Base-by-base conservation (phyloP, 2,797 vertebrate genomes). In the Xyrichtys novacula region DNA sequence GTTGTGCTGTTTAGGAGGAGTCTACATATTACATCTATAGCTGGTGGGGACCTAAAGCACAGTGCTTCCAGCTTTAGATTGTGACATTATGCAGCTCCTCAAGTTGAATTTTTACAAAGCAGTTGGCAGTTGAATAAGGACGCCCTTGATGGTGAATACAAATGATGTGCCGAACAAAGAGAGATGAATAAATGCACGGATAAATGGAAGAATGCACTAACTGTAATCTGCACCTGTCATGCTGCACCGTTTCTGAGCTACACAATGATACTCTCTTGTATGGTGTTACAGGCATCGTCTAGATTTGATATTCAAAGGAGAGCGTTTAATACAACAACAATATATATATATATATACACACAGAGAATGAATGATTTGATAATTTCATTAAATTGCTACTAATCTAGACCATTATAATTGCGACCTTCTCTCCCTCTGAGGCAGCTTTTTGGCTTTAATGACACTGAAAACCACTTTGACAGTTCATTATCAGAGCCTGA, bases 161-260 rank as follows among this genome's bases (percentile, higher is more conserved):
- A 74, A 81, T 67, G 31, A 70, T 39, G 42, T 38, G 17, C 26
- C 44, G 50, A 46, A 47, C 42, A 56, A 50, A 34, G 61, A 36
- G 16, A 12, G 39, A 70, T 52, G 47, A 62, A 55, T 63, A 54
- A 49, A 29, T 31, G 43, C 42, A 22, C 20, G 20, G 34, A 48
- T 48, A 40, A 60, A 60, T 44, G 36, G 36, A 20, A 42, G 23
- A 60, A 59, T 46, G 47, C 14, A 47, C 15, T 22, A 22, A 29
- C 29, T 28, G 23, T 25, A 64, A 46, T 22, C 25, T 54, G 20
- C 10, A 15, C 20, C 15, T 29, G 44, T 44, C 29, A 46, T 4
- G 1, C 23, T 1, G 14, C 6, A 43, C 48, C 22, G 47, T 59
- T 23, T 39, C 20, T 12, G 14, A 22, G 40, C 40, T 42, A 48